phyloP scores from a whole-genome alignment of 1,140 invertebrate species.

The Akabosia matsudoensis region DNA sequence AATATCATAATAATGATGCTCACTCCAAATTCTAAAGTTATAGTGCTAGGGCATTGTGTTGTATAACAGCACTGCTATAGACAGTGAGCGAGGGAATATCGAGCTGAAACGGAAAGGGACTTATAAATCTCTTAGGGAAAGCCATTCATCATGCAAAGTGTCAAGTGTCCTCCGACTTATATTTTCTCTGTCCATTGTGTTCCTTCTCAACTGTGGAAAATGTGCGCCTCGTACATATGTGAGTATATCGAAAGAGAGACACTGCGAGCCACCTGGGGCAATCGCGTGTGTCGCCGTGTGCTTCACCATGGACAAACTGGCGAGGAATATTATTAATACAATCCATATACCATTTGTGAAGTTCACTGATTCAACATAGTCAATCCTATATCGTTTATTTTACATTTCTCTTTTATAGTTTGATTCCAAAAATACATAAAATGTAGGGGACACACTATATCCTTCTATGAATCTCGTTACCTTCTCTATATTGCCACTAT shows the following conservation, averaged over 20 bases:
- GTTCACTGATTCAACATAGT: neutral
- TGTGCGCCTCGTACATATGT: neutral
- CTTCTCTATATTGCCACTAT: neutral
- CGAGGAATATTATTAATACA: neutral
- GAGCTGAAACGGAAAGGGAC: conserved; percentile 47
- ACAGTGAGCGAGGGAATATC: conserved; percentile 36
- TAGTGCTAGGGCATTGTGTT: too few species aligned
- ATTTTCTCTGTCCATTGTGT: conserved; percentile 22
- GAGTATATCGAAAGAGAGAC: neutral
- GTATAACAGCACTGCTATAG: too few species aligned
- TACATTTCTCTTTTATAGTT: too few species aligned
- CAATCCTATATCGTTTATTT: neutral
- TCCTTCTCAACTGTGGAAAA: neutral
- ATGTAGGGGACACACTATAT: too few species aligned
- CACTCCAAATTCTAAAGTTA: too few species aligned
- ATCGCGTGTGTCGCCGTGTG: conserved; percentile 43
- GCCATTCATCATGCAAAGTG: conserved; percentile 49
- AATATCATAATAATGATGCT: too few species aligned
- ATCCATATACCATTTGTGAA: neutral
- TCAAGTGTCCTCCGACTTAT: conserved; percentile 43
- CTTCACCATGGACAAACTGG: neutral
- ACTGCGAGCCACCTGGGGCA: conserved; percentile 47
- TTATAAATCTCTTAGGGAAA: conserved; percentile 48
- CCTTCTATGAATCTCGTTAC: too few species aligned
- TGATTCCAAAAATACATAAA: too few species aligned